phyloP scores from a whole-genome alignment of 2,113 vertebrate genomes.

The Trematomus loennbergii region DNA sequence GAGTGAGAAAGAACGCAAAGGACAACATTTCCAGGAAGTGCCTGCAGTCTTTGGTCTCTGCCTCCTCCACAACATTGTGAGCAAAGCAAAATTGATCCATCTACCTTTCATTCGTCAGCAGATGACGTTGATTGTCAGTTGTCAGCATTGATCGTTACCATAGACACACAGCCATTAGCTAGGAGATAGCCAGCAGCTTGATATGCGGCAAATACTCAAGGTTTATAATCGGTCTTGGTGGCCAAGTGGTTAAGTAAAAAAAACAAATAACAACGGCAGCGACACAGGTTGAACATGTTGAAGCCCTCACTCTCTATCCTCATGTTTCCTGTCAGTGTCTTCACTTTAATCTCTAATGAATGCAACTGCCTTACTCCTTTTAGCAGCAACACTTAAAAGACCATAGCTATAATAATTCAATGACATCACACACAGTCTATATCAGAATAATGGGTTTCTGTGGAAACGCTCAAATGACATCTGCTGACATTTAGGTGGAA shows the following conservation, averaged over 20 bases:
- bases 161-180: conserved; percentile 29
- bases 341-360: not conserved
- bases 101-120: conserved; percentile 36
- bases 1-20: not conserved
- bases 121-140: conserved; percentile 34
- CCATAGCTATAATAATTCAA: not conserved
- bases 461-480: not conserved
- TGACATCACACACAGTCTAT: not conserved
- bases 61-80: not conserved
- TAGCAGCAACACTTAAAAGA: not conserved
- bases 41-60: not conserved
- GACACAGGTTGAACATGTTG: not conserved
- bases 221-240: not conserved
- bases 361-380: not conserved
- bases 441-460: not conserved
- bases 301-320: not conserved
- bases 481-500: not conserved
- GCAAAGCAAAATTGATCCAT: conserved; percentile 26
- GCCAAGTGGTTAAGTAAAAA: not conserved
- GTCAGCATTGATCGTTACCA: conserved; percentile 44
- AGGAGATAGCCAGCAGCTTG: conserved; percentile 5
- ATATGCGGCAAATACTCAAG: not conserved
- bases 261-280: not conserved
- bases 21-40: not conserved
- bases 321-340: not conserved